phyloP scores from a whole-genome alignment of 2,113 vertebrate genomes.

The Aepyceros melampus region DNA sequence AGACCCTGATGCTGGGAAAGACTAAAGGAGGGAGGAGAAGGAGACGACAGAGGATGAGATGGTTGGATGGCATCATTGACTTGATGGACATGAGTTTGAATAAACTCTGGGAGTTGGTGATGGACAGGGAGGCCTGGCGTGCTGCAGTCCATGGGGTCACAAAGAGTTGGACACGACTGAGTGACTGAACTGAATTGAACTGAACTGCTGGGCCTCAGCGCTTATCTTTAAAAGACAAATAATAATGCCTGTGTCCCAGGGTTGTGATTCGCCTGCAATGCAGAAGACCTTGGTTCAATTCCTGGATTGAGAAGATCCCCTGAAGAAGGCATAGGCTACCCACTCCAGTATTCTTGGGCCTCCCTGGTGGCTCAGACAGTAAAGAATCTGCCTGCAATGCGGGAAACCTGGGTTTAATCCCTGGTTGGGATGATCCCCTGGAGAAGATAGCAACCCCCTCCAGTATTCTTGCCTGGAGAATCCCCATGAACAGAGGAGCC shows the following conservation, averaged over 20 bases:
- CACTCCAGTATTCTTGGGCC: not conserved
- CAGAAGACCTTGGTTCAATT: not conserved
- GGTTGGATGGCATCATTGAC: not conserved
- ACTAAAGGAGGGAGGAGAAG: not conserved
- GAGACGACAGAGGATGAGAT: not conserved
- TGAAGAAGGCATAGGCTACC: not conserved
- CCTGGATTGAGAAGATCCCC: not conserved
- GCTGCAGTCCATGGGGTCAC: not conserved
- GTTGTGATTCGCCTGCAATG: not conserved
- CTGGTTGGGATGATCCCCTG: not conserved
- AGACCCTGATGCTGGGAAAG: not conserved
- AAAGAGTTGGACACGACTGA: not conserved
- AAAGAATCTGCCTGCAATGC: not conserved
- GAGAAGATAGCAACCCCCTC: not conserved
- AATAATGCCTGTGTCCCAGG: not conserved
- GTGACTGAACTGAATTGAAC: not conserved
- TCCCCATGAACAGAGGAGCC: not conserved
- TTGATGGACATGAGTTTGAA: not conserved
- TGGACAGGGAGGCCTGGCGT: not conserved
- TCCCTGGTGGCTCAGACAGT: not conserved
- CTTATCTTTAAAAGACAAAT: not conserved
- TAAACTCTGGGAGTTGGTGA: not conserved
- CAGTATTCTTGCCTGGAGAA: not conserved
- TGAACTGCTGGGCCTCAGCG: not conserved
- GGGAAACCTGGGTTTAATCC: not conserved